Percentiles rank a stretch among this genome's conserved stretches.
Conservation (phyloP, 64 coral and sea anemone species). For the Dendrophyllia cribrosa region DNA sequence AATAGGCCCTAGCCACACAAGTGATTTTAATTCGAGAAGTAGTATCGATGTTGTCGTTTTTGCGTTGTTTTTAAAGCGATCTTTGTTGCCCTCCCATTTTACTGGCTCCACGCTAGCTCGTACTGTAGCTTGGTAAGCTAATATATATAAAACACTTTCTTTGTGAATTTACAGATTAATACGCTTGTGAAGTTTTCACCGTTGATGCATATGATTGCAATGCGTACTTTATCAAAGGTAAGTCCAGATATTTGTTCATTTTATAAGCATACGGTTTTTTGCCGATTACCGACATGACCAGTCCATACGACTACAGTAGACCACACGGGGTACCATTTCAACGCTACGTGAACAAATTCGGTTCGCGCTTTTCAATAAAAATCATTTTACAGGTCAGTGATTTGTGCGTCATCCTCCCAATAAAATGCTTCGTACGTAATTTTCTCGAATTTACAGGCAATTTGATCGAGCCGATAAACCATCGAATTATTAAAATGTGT, state of each 20-base stretch:
- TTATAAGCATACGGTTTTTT: neutral
- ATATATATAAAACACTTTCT: neutral
- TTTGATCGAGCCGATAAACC: conserved; percentile 33
- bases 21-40: neutral
- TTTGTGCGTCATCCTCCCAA: neutral
- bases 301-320: neutral
- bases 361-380: neutral
- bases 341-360: neutral
- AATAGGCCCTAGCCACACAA: neutral
- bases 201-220: conserved; percentile 8
- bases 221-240: conserved; percentile 15
- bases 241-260: conserved; percentile 16
- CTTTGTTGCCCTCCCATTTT: neutral
- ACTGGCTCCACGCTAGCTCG: neutral
- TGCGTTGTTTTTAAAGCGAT: neutral
- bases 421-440: neutral
- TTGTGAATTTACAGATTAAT: conserved; percentile 7
- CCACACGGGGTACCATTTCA: neutral
- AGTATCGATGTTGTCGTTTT: neutral
- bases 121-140: neutral
- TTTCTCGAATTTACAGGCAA: conserved; percentile 27
- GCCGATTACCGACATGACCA: neutral
- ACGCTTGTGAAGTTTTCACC: conserved; percentile 3
- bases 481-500: conserved; percentile 42
- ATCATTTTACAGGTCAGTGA: neutral